Evolutionary conservation across 2,797 vertebrate species (phyloP), one percentile per base, ranked within the genome.

Genomic region (Poecilia gillii): DNA sequence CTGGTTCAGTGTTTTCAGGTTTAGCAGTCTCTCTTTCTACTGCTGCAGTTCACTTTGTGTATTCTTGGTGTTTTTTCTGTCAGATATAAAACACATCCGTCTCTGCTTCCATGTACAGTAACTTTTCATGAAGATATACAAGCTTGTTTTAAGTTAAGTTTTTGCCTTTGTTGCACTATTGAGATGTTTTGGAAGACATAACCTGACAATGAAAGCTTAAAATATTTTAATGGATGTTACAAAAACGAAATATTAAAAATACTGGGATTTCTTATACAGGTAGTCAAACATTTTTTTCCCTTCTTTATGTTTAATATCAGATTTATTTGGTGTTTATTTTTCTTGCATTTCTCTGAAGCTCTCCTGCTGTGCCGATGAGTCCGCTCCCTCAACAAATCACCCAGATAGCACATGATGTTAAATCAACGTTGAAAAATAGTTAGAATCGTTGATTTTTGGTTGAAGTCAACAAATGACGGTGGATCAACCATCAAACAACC

Each of bases 301-400:
- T 79, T 75, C 25, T 81, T 74, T 83, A 75, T 77, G 72, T 77
- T 72, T 77, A 82, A 84, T 76, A 81, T 85, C 78, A 81, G 76
- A 36, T 87, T 89, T 49, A 73, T 90, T 82, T 68, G 11, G 8
- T 75, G 74, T 87, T 85, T 76, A 87, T 88, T 91, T 73, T 84
- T 51, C 73, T 66, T 85, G 86, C 59, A 83, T 85, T 89, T 85
- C 87, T 85, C 89, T 18, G 77, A 87, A 89, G 73, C 75, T 82
- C 74, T 78, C 79, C 74, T 47, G 77, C 80, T 76, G 82, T 7
- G 72, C 70, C 75, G 81, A 75, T 84, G 76, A 87, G 77, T 74
- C 87, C 31, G 33, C 77, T 76, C 64, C 78, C 87, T 66, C 8
- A 89, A 76, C 87, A 81, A 90, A 87, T 77, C 75, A 86, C 72